Conservation (phyloP, 2,888 invertebrate species). For the Agonopterix alstromeriana region DNA sequence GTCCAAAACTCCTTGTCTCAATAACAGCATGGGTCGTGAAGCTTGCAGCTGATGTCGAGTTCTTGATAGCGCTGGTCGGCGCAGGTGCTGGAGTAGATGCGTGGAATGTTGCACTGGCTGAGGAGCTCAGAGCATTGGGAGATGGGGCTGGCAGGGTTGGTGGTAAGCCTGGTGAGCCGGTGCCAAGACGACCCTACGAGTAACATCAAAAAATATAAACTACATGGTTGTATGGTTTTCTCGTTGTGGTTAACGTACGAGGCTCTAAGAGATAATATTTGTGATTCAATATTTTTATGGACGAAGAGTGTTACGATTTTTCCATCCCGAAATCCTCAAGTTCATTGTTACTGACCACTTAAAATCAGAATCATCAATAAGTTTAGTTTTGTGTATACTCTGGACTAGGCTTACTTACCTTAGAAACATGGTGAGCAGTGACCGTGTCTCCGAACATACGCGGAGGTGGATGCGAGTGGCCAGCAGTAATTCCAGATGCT, state of each 20-base stretch:
- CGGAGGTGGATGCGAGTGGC: constrained; percentile 74
- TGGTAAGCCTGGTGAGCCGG: constrained; percentile 80
- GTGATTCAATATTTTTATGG: too few relatives aligned
- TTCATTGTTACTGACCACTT: too few relatives aligned
- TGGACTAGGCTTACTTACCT: constrained; percentile 28
- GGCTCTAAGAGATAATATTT: too few relatives aligned
- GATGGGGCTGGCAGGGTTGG: constrained; percentile 84
- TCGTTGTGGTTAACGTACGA: neutral
- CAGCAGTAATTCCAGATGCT: constrained; percentile 42
- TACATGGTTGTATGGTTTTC: too few relatives aligned
- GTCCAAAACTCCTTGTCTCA: constrained; percentile 67
- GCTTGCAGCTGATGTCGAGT: constrained; percentile 77
- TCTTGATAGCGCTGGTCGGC: constrained; percentile 62
- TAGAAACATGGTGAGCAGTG: constrained; percentile 64
- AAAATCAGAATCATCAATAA: too few relatives aligned
- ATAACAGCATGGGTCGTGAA: constrained; percentile 71
- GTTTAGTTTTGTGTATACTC: too few relatives aligned
- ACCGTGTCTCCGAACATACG: constrained; percentile 86
- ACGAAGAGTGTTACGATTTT: too few relatives aligned
- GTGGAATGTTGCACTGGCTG: constrained; percentile 80
- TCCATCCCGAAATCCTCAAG: too few relatives aligned
- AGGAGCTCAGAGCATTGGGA: constrained; percentile 78
- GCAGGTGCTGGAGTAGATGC: constrained; percentile 53
- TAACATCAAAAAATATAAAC: neutral
- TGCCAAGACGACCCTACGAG: constrained; percentile 59